phyloP scores from a whole-genome alignment of 1,140 invertebrate species.

The Drosophila yakuba region DNA sequence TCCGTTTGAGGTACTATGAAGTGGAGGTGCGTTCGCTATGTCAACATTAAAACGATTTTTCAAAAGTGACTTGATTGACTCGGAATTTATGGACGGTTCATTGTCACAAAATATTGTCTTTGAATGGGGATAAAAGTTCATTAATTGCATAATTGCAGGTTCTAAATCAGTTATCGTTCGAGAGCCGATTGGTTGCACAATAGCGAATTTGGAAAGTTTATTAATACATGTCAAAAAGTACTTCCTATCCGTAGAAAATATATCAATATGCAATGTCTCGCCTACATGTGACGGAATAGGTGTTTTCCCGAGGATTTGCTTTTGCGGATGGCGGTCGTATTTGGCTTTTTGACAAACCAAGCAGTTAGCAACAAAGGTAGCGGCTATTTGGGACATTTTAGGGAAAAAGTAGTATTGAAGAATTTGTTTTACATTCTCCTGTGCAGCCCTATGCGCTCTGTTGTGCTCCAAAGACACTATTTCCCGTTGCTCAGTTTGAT shows the following conservation, averaged over 20 bases:
- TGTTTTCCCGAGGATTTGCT: background rate
- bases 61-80: conserved; percentile 5
- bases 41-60: conserved; percentile 2
- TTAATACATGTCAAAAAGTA: too few species aligned
- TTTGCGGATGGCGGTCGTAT: conserved; percentile 12
- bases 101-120: background rate
- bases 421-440: conserved; percentile 17
- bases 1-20: too few species aligned
- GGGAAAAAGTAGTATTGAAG: conserved; percentile 11
- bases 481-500: background rate
- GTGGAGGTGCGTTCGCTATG: too few species aligned
- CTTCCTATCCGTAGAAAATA: background rate
- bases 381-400: conserved; percentile 8
- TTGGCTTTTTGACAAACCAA: conserved; percentile 12
- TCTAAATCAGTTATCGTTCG: background rate
- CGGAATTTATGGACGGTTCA: conserved; percentile 7
- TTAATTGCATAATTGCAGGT: background rate
- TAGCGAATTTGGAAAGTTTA: background rate
- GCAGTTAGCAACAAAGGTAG: conserved; percentile 11
- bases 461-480: background rate
- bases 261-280: conserved; percentile 2
- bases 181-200: background rate
- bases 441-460: conserved; percentile 9
- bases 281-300: conserved; percentile 9
- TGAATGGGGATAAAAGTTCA: background rate